Base-by-base conservation (phyloP, 1,140 invertebrate genomes). In the Drosophila punjabiensis region DNA sequence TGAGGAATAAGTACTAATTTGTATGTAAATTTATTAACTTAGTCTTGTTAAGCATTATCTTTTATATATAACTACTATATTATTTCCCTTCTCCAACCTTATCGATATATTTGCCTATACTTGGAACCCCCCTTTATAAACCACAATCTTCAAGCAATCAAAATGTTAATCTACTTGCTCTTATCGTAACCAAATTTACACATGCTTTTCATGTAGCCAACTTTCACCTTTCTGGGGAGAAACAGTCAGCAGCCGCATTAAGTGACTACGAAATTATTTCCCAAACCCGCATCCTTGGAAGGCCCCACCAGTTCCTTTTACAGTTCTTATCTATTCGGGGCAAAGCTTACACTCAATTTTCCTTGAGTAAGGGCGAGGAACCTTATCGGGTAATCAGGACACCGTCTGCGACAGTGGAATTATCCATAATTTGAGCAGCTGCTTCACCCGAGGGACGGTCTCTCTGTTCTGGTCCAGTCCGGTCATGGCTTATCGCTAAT, bases 401-500 rank as follows among this genome's bases (percentile, higher is more conserved):
- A 76, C 73, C 73, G 60, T 76, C 50, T 76, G 60, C 48, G 60
- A 58, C 43, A 58, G 55, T 62, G 74, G 55, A 77, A 53, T 79
- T 79, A 69, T 70, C 73, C 66, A 71, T 70, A 80, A 88, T 80
- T 80, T 67, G 58, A 89, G 71, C 81, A 87, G 85, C 77, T 87
- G 84, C 64, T 81, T 70, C 52, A 63, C 47, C 60, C 64, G 55
- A 50, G 33, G 63, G 63, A 48, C 39, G 47, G 66, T 35, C 48
- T 56, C 53, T 64, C 16, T 13, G 37, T 20, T 32, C 53, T 66
- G 61, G 56, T 16, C 70, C 35, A 73, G 71, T 48, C 70, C 35
- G 77, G 71, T 48, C 67, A 73, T 62, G 82, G 74, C 86, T 89
- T 88, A 85, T 89, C 81, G 85, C 86, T 88, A 84, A 88, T 88